Conservation (phyloP, 2,113 vertebrate genomes). For the Myotis yumanensis region DNA sequence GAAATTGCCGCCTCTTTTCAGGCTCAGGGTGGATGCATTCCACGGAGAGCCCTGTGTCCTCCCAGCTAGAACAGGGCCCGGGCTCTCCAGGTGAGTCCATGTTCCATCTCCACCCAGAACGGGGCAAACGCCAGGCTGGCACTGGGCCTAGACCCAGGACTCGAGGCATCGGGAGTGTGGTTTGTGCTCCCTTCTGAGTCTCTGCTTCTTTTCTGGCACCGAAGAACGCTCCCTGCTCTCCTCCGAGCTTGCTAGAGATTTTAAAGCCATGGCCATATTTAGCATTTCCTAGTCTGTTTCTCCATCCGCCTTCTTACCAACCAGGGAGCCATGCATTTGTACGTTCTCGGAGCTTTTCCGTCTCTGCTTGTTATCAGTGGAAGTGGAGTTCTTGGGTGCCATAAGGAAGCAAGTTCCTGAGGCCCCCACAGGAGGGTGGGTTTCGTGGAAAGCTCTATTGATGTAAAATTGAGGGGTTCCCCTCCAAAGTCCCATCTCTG, state of each 20-base stretch:
- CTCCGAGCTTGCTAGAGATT: neutral
- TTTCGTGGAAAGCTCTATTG: no score
- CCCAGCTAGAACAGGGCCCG: no score
- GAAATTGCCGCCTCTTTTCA: neutral
- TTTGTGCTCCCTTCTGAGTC: neutral
- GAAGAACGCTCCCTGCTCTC: neutral
- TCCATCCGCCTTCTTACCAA: neutral
- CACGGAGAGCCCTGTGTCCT: neutral
- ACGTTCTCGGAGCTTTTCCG: neutral
- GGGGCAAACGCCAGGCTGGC: neutral
- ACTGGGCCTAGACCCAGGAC: no score
- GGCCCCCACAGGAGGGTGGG: no score
- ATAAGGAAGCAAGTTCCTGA: no score
- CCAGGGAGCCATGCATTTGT: neutral
- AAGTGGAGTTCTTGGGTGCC: no score
- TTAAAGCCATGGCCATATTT: neutral
- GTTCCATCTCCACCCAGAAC: neutral
- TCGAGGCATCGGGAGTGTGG: rapidly evolving
- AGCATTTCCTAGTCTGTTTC: neutral
- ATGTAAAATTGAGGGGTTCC: neutral
- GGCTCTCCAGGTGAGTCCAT: neutral
- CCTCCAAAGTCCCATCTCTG: neutral
- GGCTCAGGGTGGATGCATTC: neutral
- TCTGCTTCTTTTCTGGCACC: neutral
- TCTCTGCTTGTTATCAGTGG: neutral